Base-by-base conservation (phyloP, 2,888 invertebrate genomes). In the Amaurobius ferox region DNA sequence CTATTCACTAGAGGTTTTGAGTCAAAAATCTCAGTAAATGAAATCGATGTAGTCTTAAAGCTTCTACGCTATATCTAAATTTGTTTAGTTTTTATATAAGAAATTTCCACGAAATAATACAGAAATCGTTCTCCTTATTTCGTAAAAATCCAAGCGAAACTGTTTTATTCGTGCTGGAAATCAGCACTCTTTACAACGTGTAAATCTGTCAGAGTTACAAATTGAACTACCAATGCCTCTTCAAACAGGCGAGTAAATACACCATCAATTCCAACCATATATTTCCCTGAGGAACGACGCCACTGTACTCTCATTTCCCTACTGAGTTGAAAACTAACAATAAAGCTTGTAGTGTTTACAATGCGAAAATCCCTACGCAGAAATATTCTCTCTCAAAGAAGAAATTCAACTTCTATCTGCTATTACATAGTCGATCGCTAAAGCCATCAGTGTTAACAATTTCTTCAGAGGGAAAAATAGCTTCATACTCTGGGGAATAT, bases 391-490 rank as follows among this genome's bases (percentile, higher is more conserved):
- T 35, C 32, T 35, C 40, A 39, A n/a, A 9, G 67, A 66, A 55
- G 32, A 67, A 85, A 77, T 71, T 77, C 83, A 39, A 72, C 77
- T 85, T 77, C 77, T 77, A 85, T 85, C 71, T 85, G 83, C 77
- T 71, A 77, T 72, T 85, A 85, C 83, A 78, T 72, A 72, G 83
- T 77, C 83, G 83, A 85, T 85, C 71, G 83, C 83, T 85, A 85
- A 77, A 77, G 77, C 83, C 83, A 85, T 85, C 83, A 85, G 83
- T 85, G 83, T 77, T 85, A 85, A 85, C 83, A 85, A 77, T 76
- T 64, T 72, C 72, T 72, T 85, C 83, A 72, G 73, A 39, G 32
- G 71, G 30, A 55, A 74, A 71, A 76, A 64, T 48, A 81, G 44
- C 77, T 66, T 76, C 68, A 62, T 29, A 28, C 83, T 61, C 72